Base-by-base conservation (phyloP, 2,797 vertebrate genomes). In the Phoebastria nigripes region DNA sequence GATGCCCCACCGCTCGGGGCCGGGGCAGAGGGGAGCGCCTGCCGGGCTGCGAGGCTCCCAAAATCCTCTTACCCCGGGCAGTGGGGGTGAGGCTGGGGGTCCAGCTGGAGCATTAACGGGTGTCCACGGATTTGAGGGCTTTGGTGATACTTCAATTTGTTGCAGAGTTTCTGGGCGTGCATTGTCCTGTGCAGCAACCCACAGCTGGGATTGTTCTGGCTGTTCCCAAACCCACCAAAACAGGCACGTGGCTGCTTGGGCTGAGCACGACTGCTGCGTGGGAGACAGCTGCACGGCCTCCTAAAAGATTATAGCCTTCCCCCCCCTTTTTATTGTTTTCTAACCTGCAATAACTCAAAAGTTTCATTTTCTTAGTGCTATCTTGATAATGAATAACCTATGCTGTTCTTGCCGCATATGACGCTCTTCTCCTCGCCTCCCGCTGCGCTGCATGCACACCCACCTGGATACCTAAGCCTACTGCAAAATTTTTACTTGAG, bases 341-440 rank as follows among this genome's bases (percentile, higher is more conserved):
- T 67, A 83, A n/a, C 14, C 39, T 46, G 10, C 15, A 58, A 20
- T 52, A 58, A 46, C 54, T 25, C 20, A 47, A 47, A 29, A 33
- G 22, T 58, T 87, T 41, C 26, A 29, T 46, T n/a, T 58, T 69
- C 37, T 47, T 26, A 21, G 49, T 47, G 19, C 26, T 73, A 1
- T 47, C 39, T 67, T 31, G n/a, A 12, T 47, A 37, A 58, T 4
- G 19, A 74, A 41, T 41, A 33, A 7, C 42, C 55, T 28, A 9
- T 7, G 0, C 11, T 10, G 19, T 5, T 56, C 37, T 28, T 63
- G n/a, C 28, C 0, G 1, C 3, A 15, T 8, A 17, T 0, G 21
- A 24, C 9, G 44, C 37, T 28, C 25, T 31, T 65, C 28, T 33
- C 29, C 39, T 51, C 4, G 1, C 44, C 47, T 52, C 37, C 54